Evolutionary conservation across 2,113 vertebrate genomes (phyloP).

Genomic region (Ophthalmolycus amberensis): DNA sequence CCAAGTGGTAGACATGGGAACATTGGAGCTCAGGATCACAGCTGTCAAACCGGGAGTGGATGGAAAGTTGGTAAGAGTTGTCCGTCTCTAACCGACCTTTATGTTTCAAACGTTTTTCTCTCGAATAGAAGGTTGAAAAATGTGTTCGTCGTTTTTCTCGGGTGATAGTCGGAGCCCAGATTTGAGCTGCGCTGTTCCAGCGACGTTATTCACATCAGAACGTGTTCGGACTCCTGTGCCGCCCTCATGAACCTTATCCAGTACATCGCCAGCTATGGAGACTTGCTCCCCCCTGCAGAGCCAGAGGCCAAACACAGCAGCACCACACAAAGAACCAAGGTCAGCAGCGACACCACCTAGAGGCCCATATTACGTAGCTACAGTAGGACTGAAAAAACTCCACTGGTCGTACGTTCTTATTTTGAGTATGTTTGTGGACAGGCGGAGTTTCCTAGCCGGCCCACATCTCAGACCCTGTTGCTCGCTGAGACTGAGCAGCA

Average conservation of each 20-base stretch:
- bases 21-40: slow-evolving; percentile 94
- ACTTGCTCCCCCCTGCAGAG: slow-evolving; percentile 86
- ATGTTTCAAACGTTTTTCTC: not conserved
- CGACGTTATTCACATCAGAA: slow-evolving; percentile 95
- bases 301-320: slow-evolving; percentile 83
- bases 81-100: not conserved
- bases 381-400: not conserved
- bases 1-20: slow-evolving; percentile 96
- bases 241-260: slow-evolving; percentile 99
- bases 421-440: slow-evolving; percentile 64
- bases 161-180: slow-evolving; percentile 86
- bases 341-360: slow-evolving; percentile 54
- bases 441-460: slow-evolving; percentile 81
- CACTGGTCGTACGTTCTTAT: not conserved
- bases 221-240: slow-evolving; percentile 95
- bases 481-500: slow-evolving; percentile 95
- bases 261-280: slow-evolving; percentile 96
- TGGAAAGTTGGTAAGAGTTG: slow-evolving; percentile 86
- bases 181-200: slow-evolving; percentile 98
- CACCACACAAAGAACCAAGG: slow-evolving; percentile 86
- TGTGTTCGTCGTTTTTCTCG: slow-evolving; percentile 1
- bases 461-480: slow-evolving; percentile 82
- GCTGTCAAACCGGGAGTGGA: slow-evolving; percentile 89
- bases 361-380: not conserved
- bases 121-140: not conserved